Conservation (phyloP, 2,797 vertebrate species). For the Enteromius treurensis region DNA sequence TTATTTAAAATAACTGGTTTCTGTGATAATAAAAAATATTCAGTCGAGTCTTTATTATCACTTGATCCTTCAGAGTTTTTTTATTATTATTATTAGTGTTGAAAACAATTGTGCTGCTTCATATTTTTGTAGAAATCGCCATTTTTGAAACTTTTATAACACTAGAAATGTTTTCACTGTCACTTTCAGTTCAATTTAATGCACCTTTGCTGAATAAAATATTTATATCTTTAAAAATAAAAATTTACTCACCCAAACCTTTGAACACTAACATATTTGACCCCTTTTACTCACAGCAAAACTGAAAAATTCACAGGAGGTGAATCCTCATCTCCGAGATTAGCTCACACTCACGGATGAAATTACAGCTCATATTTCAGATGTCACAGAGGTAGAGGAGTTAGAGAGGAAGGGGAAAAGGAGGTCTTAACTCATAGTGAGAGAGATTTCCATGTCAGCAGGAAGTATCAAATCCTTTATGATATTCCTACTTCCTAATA, state of each 20-base stretch:
- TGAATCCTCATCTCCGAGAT: conserved; percentile 10
- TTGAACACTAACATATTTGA: not conserved
- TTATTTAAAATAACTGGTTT: not conserved
- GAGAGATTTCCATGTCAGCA: conserved; percentile 36
- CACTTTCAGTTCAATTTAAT: not conserved
- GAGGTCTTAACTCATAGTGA: conserved; percentile 38
- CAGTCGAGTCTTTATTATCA: not conserved
- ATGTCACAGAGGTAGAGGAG: not conserved
- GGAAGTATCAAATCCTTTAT: conserved; percentile 34
- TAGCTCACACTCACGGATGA: not conserved
- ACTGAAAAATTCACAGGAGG: not conserved
- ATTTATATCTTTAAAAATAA: too few species aligned
- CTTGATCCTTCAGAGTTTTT: not conserved
- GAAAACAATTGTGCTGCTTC: not conserved
- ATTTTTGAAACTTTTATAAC: not conserved
- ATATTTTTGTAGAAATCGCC: not conserved
- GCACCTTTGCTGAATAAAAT: not conserved
- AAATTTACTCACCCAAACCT: not conserved
- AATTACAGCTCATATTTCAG: conserved; percentile 19
- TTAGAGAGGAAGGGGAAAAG: conserved; percentile 21
- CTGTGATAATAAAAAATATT: not conserved
- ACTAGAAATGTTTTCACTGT: not conserved
- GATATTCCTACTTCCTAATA: conserved; percentile 27
- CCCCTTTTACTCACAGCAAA: not conserved
- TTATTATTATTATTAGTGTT: not conserved